Conservation (phyloP, 2,888 invertebrate genomes). For the Nasonia oneida region DNA sequence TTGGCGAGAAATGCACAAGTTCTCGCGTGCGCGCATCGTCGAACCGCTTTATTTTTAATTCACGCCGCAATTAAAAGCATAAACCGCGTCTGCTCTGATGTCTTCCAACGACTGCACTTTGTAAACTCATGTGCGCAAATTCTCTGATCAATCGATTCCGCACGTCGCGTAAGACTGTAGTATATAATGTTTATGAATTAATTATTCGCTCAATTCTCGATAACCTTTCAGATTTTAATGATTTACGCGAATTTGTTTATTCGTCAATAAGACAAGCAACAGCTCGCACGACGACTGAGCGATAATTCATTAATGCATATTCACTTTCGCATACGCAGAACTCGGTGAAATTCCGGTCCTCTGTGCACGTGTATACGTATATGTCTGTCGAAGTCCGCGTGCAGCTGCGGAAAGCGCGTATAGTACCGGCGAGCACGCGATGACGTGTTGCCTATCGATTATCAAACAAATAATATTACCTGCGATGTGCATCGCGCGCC, state of each 20-base stretch:
- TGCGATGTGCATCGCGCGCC: constrained; percentile 65
- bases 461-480: constrained; percentile 77
- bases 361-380: background rate
- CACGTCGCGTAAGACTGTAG: background rate
- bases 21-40: background rate
- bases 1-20: background rate
- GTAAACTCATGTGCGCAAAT: background rate
- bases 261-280: background rate
- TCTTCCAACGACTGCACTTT: background rate
- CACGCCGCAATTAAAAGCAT: constrained; percentile 1
- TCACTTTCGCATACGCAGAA: background rate
- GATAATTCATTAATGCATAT: constrained; percentile 21
- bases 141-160: background rate
- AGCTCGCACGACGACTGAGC: background rate
- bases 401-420: constrained; percentile 7
- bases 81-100: background rate
- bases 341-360: background rate
- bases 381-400: no score
- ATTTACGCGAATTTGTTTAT: background rate
- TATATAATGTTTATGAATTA: background rate
- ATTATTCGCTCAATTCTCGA: background rate
- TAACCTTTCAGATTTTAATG: background rate
- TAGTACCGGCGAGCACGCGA: constrained; percentile 72
- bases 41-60: constrained; percentile 20
- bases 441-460: constrained; percentile 77